Evolutionary conservation across 2,888 invertebrate species (phyloP), one percentile per base, ranked within the genome.

Genomic region (Chloromyia formosa): DNA sequence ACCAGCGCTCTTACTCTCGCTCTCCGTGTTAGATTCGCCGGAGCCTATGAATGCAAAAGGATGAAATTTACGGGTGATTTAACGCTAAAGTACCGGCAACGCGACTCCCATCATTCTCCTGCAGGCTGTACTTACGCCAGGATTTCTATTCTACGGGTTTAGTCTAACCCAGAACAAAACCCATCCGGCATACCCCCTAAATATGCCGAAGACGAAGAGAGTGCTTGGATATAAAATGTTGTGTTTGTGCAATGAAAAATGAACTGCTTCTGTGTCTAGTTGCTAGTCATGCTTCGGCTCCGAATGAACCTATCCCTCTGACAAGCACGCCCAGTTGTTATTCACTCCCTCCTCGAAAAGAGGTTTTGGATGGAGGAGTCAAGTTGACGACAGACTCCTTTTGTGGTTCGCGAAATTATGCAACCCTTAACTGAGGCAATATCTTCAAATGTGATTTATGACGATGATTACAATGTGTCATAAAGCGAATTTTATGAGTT

Each of bases 41-140:
- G 27, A 35, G 27, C 27, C 27, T 35, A 35, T 35, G 27, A 35
- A 73, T 61, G 73, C 45, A 73, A 60, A 71, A 60, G 42, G 23
- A 45, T 35, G 20, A 60, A 60, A 73, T 61, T 73, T 35, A 73
- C 73, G 73, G 58, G 60, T 73, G 73, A 73, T 73, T 73, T 73
- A 73, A 73, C 23, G 61, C 61, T 49, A 73, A 73, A 60, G 61
- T 45, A 61, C 61, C 45, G 73, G 56, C 42, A 40, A 58, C 56
- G 14, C 23, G 18, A 27, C 35, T 23, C 35, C 16, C 23, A 61
- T 61, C 20, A 22, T 56, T 45, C 53, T 18, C 20, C 22, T 18
- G 16, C 58, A 1, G 22, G 18, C 12, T 18, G 12, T 58, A 2
- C 10, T 58, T 18, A 12, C 20, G 22, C 18, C 3, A 18, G 12